Conservation (phyloP, 2,888 invertebrate genomes). For the Stenoptilia bipunctidactyla region DNA sequence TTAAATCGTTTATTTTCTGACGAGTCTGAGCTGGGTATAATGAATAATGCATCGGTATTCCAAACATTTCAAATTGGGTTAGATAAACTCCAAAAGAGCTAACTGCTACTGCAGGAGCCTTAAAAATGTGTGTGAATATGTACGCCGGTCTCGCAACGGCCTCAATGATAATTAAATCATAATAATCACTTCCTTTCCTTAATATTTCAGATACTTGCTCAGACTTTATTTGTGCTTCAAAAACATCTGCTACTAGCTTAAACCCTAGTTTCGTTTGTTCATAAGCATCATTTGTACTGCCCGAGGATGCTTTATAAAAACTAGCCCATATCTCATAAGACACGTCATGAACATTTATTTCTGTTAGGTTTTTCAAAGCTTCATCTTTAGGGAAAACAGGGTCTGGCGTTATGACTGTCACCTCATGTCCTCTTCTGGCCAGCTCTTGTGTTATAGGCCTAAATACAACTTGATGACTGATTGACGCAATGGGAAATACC, state of each 20-base stretch:
- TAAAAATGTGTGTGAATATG: conserved; percentile 20
- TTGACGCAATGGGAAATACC: conserved; percentile 39
- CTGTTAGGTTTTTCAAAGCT: conserved; percentile 34
- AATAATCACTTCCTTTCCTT: conserved; percentile 16
- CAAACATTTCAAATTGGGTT: conserved; percentile 14
- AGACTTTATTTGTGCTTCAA: conserved; percentile 19
- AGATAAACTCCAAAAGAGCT: conserved; percentile 23
- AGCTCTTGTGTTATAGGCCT: conserved; percentile 40
- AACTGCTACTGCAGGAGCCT: conserved; percentile 26
- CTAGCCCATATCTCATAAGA: conserved; percentile 24
- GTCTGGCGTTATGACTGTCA: conserved; percentile 45
- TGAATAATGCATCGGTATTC: conserved; percentile 20
- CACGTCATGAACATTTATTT: conserved; percentile 38
- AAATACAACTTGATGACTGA: conserved; percentile 56
- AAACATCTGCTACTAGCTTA: conserved; percentile 6
- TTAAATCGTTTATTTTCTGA: conserved; percentile 21
- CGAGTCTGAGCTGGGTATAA: conserved; percentile 16
- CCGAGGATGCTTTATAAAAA: conserved; percentile 11
- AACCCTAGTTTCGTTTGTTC: conserved; percentile 7
- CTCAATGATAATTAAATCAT: conserved; percentile 29
- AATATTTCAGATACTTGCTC: conserved; percentile 21
- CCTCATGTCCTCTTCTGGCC: conserved; percentile 47
- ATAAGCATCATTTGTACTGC: conserved; percentile 10
- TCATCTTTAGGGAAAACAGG: conserved; percentile 31
- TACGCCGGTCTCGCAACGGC: conserved; percentile 18